phyloP scores from a whole-genome alignment of 2,113 vertebrate species.

The Tichodroma muraria region DNA sequence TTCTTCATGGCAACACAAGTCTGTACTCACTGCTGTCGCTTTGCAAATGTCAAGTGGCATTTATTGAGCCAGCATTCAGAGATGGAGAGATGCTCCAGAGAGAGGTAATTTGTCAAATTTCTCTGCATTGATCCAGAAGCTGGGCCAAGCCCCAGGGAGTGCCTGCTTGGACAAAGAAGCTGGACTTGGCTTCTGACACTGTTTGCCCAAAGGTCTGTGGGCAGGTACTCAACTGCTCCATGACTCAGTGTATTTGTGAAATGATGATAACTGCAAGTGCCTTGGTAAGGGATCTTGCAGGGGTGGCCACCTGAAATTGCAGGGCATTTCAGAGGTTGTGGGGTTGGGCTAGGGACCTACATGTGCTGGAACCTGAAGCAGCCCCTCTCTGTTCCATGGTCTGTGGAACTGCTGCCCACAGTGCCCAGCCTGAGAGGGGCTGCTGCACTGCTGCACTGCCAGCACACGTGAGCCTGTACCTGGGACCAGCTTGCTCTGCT shows the following conservation, averaged over 20 bases:
- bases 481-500: neutral
- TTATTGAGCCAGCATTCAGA: neutral
- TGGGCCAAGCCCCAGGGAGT: neutral
- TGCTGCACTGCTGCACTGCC: neutral
- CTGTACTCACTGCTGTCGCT: neutral
- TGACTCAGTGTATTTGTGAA: neutral
- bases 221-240: neutral
- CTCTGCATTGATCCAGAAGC: neutral
- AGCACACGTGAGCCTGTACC: rapidly evolving
- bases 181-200: neutral
- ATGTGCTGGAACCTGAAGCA: neutral
- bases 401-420: neutral
- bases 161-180: neutral
- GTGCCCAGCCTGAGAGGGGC: no score
- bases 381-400: rapidly evolving
- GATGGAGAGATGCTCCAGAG: neutral
- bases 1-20: neutral
- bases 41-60: neutral
- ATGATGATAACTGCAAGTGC: neutral
- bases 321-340: neutral
- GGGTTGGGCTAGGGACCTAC: neutral
- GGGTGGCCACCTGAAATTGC: no score
- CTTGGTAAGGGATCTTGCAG: neutral
- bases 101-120: neutral
- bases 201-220: neutral